Base-by-base conservation (phyloP, 2,797 vertebrate species). In the Lagocephalus sceleratus region DNA sequence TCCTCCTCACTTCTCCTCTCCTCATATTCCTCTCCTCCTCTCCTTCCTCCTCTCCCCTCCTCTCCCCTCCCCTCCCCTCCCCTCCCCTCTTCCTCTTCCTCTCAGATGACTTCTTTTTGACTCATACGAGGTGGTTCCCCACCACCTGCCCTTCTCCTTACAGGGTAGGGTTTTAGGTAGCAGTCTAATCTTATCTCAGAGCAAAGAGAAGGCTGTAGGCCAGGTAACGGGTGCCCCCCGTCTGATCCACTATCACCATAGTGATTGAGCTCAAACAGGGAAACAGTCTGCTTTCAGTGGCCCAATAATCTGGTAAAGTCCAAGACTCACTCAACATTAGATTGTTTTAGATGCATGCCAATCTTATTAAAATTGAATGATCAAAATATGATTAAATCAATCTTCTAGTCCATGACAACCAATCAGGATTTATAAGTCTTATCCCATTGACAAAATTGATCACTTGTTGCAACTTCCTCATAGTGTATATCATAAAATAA, bases 111-210 rank as follows among this genome's bases (percentile, higher is more conserved):
- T 66, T 46, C 57, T 62, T 50, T 74, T 82, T 80, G 80, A 75
- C 81, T 71, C 22, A 65, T 58, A 69, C 71, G 63, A 45, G 85
- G 86, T 43, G 82, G 71, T 85, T 88, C 83, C 88, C 88, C 74
- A 66, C 58, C 69, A 54, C 69, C 75, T 46, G 52, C 52, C 66
- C 67, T 51, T 65, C 75, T 71, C 42, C 62, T 68, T 57, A 67
- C 78, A 56, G 50, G 63, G 45, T 42, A 54, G 41, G 73, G 78
- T 84, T 79, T 90, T 82, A 81, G 67, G 76, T 85, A 69, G 70
- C 82, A 73, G 62, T 57, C 72, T 83, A 83, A 83, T 78, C 63
- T 82, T 78, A 68, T 78, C 71, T 73, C 57, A 45, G 66, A 51
- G 62, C 47, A 71, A 68, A 53, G 56, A 69, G 63, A 71, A 52